Conservation (phyloP, 1,140 invertebrate species). For the Steinernema khuongi region DNA sequence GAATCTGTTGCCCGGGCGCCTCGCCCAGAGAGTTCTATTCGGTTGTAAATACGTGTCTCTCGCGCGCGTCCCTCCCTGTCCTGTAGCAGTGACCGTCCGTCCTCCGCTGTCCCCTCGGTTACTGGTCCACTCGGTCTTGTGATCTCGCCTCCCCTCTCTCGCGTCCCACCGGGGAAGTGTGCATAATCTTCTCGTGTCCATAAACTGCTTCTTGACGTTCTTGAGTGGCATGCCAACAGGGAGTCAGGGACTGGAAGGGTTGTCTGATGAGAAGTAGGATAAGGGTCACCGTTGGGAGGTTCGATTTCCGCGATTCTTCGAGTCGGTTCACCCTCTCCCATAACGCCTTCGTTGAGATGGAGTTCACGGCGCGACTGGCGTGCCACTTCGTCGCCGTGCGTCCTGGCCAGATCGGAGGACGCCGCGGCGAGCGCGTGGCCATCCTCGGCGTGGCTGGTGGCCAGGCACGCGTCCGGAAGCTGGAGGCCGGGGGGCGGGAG, state of each 20-base stretch:
- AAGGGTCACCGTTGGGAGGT: no score
- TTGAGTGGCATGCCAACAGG: no score
- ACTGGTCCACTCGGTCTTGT: not conserved
- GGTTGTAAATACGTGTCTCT: not conserved
- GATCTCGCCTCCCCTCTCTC: not conserved
- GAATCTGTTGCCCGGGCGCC: not conserved
- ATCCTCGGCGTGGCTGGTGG: not conserved
- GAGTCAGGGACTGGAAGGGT: no score
- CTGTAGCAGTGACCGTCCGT: not conserved
- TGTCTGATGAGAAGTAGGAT: no score
- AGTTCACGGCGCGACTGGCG: not conserved
- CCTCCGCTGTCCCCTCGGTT: not conserved
- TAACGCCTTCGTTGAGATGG: no score
- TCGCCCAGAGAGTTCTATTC: slow-evolving; percentile 2
- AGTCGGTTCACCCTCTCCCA: no score
- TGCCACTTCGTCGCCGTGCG: not conserved
- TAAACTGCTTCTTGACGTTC: not conserved
- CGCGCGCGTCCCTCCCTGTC: not conserved
- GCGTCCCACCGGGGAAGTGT: not conserved
- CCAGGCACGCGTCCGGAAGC: not conserved
- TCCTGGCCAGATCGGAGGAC: not conserved
- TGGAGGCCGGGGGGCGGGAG: not conserved
- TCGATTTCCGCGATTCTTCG: no score
- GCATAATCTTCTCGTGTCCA: slow-evolving; percentile 12
- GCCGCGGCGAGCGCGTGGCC: not conserved